Conservation (phyloP, 1,140 invertebrate species). For the Ptiloglossa arizonensis region DNA sequence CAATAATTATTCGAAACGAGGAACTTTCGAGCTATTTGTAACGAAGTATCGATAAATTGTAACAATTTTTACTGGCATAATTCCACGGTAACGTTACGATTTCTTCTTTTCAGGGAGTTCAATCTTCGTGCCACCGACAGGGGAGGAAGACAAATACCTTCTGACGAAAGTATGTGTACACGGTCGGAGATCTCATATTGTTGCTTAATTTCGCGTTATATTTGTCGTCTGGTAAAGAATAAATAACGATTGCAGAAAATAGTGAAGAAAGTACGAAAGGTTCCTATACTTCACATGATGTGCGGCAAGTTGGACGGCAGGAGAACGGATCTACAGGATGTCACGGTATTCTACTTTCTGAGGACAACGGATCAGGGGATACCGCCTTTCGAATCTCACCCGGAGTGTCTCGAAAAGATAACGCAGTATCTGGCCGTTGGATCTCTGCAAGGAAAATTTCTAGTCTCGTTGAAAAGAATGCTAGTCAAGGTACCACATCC, state of each 20-base stretch:
- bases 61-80: not conserved
- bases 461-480: constrained; percentile 81
- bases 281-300: constrained; percentile 85
- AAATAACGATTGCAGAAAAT: constrained; percentile 82
- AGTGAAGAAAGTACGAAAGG: constrained; percentile 85
- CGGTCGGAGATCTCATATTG: no score
- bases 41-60: no score
- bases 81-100: no score
- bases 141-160: constrained; percentile 81
- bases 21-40: no score
- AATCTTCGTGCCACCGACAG: constrained; percentile 71
- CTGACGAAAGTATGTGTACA: constrained; percentile 68
- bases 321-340: constrained; percentile 75
- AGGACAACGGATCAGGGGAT: constrained; percentile 84
- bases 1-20: constrained; percentile 11
- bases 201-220: no score
- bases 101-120: constrained; percentile 22
- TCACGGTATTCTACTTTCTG: constrained; percentile 86
- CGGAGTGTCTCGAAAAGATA: constrained; percentile 84
- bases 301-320: constrained; percentile 84
- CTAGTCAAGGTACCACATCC: constrained; percentile 68
- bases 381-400: constrained; percentile 80
- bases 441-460: constrained; percentile 82
- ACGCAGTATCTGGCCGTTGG: constrained; percentile 85
- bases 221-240: not conserved